Percentiles rank a stretch among this genome's conserved stretches.
These are phyloP conservation scores for Neomonachus schauinslandi DNA, from an alignment of 2,113 vertebrate species.

Conservation along the genomic window DNA sequence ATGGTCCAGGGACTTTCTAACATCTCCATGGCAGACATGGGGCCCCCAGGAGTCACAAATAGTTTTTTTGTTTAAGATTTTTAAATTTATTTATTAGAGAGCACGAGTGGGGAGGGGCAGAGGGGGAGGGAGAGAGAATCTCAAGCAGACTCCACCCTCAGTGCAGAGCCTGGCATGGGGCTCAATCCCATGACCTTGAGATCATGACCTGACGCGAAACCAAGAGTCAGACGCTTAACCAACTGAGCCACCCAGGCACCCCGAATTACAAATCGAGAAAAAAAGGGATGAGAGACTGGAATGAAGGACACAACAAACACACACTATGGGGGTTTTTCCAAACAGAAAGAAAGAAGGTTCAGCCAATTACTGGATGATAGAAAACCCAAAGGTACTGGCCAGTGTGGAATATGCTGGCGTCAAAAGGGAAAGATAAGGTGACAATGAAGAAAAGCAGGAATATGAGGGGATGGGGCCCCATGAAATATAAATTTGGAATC, in stretches of 20 bases:
- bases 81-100: not conserved
- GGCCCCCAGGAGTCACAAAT: not conserved
- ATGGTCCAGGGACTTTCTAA: not conserved
- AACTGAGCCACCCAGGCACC: not conserved
- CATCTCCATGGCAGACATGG: not conserved
- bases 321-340: not conserved
- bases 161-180: not conserved
- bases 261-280: not conserved
- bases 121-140: not conserved
- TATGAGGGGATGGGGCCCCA: fast-evolving
- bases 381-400: not conserved
- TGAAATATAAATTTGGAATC: not conserved
- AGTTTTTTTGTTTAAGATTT: not conserved
- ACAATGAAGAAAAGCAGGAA: not conserved
- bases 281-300: not conserved
- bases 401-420: not conserved
- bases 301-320: not conserved
- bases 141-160: not conserved
- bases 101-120: not conserved
- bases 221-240: not conserved
- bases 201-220: not conserved
- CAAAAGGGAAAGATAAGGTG: not conserved
- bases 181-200: not conserved
- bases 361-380: not conserved
- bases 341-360: not conserved